A percentile compares a stretch with the other conserved stretches of the same genome.
Conservation (phyloP, 2,797 vertebrate species). For the Halcyon badia region DNA sequence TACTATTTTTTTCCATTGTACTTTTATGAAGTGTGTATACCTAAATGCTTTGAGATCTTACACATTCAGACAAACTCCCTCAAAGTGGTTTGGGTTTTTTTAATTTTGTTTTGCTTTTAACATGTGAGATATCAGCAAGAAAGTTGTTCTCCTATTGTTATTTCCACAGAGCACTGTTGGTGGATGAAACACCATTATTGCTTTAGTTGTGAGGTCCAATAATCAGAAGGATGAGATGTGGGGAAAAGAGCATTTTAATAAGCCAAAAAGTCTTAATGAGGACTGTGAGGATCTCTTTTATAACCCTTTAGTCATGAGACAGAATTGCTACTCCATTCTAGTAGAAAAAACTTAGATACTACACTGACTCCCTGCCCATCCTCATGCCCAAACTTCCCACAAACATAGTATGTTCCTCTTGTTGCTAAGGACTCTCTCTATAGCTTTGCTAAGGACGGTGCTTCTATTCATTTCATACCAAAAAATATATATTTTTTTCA, state of each 20-base stretch:
- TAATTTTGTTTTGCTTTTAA: neutral
- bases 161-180: neutral
- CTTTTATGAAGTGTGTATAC: accelerated
- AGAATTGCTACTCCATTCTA: neutral
- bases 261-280: neutral
- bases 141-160: neutral
- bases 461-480: neutral
- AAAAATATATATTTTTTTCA: neutral
- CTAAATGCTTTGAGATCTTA: neutral
- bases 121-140: neutral
- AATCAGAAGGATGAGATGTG: neutral
- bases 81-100: neutral
- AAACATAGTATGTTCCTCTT: neutral
- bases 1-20: accelerated
- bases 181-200: neutral
- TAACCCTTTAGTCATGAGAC: neutral
- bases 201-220: neutral
- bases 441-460: neutral
- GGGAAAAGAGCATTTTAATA: neutral
- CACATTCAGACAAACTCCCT: neutral
- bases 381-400: accelerated
- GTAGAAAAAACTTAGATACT: accelerated
- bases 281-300: neutral
- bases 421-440: neutral
- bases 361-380: neutral